phyloP scores from a whole-genome alignment of 1,140 invertebrate genomes.

The Branchinecta lindahli region DNA sequence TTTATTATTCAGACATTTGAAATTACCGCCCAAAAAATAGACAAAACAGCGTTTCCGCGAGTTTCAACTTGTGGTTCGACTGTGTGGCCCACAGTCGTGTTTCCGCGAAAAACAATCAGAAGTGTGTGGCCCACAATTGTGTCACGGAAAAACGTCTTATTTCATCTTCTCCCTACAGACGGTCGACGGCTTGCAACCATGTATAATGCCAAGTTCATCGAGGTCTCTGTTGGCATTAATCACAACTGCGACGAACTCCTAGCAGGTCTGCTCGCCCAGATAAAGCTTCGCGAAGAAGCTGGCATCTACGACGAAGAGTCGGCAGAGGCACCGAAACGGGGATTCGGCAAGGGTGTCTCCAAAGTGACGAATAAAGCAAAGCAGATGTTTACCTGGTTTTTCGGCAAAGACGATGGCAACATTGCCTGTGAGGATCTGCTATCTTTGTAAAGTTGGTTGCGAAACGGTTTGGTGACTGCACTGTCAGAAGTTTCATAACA shows the following conservation, averaged over 20 bases:
- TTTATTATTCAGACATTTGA: too few relatives aligned
- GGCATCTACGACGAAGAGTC: conserved; percentile 8
- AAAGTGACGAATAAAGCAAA: conserved; percentile 70
- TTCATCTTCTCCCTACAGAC: conserved; percentile 40
- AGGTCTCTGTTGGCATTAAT: conserved; percentile 76
- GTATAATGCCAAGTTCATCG: conserved; percentile 69
- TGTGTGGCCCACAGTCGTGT: too few relatives aligned
- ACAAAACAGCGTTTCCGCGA: too few relatives aligned
- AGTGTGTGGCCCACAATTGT: too few relatives aligned
- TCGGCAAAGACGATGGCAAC: conserved; percentile 54
- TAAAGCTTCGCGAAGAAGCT: conserved; percentile 47
- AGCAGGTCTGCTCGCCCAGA: conserved; percentile 63
- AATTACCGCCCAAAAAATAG: too few relatives aligned
- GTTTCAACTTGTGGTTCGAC: too few relatives aligned
- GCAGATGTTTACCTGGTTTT: conserved; percentile 74
- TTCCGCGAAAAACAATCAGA: too few relatives aligned
- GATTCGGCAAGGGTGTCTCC: conserved; percentile 49
- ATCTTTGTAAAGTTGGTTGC: background rate
- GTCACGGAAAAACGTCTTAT: too few relatives aligned
- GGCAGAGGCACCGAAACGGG: conserved; percentile 47
- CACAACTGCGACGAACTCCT: conserved; percentile 76
- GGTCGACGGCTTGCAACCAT: conserved; percentile 70
- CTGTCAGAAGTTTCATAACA: too few relatives aligned
- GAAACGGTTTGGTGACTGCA: too few relatives aligned
- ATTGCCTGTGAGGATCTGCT: background rate